phyloP scores from a whole-genome alignment of 2,113 vertebrate genomes.

The Herpetotheres cachinnans region DNA sequence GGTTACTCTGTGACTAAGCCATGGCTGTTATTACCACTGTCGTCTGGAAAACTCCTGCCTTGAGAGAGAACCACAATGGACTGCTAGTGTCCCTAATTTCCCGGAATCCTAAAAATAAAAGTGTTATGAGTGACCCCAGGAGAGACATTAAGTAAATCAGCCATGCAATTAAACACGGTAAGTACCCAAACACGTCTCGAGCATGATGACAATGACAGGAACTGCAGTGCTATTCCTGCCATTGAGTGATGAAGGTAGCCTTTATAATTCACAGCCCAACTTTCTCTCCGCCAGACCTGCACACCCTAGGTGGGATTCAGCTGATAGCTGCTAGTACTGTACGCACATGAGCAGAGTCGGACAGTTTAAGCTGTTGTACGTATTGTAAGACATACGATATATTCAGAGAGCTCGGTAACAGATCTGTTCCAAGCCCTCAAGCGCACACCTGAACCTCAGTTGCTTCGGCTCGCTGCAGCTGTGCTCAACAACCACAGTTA shows the following conservation, averaged over 20 bases:
- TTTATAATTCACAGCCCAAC: background rate
- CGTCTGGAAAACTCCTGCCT: background rate
- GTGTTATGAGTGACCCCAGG: constrained; percentile 16
- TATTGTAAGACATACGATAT: rapidly evolving
- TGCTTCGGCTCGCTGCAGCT: background rate
- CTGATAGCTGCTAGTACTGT: background rate
- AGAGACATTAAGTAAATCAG: constrained; percentile 25
- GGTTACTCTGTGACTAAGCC: background rate
- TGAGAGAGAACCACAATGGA: background rate
- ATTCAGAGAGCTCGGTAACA: background rate
- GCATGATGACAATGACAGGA: constrained; percentile 44
- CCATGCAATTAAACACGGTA: background rate
- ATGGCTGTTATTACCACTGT: background rate
- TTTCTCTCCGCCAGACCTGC: background rate
- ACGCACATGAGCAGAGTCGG: background rate
- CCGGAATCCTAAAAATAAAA: constrained; percentile 37
- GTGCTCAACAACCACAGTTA: background rate
- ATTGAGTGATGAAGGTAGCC: background rate
- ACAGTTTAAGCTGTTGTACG: background rate
- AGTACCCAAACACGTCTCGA: background rate
- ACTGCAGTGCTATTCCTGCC: constrained; percentile 18
- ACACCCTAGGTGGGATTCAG: background rate
- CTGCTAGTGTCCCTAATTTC: background rate
- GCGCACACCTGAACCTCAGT: rapidly evolving
- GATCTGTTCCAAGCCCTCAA: background rate